Base-by-base conservation (phyloP, 1,140 invertebrate species). In the Bombus vancouverensis region DNA sequence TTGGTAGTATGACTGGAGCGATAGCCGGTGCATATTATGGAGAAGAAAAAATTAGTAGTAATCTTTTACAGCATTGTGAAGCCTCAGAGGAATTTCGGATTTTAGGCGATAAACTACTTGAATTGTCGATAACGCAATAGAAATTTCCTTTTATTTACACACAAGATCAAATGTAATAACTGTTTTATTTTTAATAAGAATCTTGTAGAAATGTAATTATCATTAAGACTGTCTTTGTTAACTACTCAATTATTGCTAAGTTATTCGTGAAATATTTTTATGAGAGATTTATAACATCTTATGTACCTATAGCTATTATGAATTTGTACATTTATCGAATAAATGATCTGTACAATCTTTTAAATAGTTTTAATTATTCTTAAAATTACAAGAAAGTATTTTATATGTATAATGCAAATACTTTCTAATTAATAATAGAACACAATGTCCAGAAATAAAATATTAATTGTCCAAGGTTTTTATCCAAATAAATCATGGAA, bases 1-100 rank as follows among this genome's bases (percentile, higher is more conserved):
- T 98, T 91, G 97, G 96, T 13, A 96, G 96, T 76, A 98, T 98
- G 97, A 96, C 97, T 42, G 97, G 97, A 28, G 96, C 97, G 37
- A 97, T 98, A 81, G 96, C 96, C 80, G 98, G 98, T 70, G 97
- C 97, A 39, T 97, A 96, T 93, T 96, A 97, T 91, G 97, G 97
- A 13, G 94, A 96, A 83, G 95, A 96, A 47, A 93, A 93, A 25
- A 96, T 98, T 74, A 96, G 96, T 76, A 59, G 94, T 72, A 93
- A 94, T 86, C 92, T 97, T 81, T 93, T 96, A 22, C 94, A 95
- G 70, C 96, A 97, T 87, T 98, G 97, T 92, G 97, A 98, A 95
- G 95, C 93, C 73, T 94, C 95, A 3, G 93, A 96, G 62, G 91
- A 96, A 62, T 96, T 97, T 80, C 87, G 94, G 62, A 80, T 93